Conservation (phyloP, 2,888 invertebrate species). For the Tetrapedia diversipes region DNA sequence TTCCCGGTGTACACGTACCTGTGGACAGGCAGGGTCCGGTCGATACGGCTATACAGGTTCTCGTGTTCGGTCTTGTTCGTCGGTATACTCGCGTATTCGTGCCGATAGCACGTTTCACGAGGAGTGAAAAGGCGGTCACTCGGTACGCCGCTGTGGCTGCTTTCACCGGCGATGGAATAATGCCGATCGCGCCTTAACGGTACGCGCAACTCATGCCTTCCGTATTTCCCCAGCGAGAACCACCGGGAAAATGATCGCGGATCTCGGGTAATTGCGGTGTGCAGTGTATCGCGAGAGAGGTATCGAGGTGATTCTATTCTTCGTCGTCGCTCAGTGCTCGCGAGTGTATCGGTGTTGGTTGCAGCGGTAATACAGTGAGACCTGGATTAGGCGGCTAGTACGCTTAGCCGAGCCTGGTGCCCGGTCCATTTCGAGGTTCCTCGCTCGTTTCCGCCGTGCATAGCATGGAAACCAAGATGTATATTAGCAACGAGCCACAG, state of each 20-base stretch:
- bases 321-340: not conserved
- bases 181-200: conserved; percentile 65
- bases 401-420: not conserved
- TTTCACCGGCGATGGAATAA: conserved; percentile 72
- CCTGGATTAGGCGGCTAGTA: not conserved
- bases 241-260: conserved; percentile 42
- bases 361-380: not conserved
- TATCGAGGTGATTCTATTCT: not conserved
- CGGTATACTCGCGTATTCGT: conserved; percentile 13
- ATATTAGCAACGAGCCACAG: conserved; percentile 75
- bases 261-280: conserved; percentile 30
- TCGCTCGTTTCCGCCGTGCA: not conserved
- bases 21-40: conserved; percentile 19
- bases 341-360: not conserved
- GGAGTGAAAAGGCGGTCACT: conserved; percentile 79
- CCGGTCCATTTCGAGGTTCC: not conserved
- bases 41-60: conserved; percentile 10
- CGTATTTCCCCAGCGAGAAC: conserved; percentile 63
- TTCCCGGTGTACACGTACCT: conserved; percentile 13
- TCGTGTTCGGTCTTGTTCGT: conserved; percentile 15
- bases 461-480: conserved; percentile 74
- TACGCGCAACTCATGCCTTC: conserved; percentile 56
- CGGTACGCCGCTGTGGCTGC: conserved; percentile 64
- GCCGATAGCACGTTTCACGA: conserved; percentile 50
- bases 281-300: conserved; percentile 10